Evolutionary conservation across 2,797 vertebrate species (phyloP), one percentile per base, ranked within the genome.

Genomic region (Macroramphosus scolopax): DNA sequence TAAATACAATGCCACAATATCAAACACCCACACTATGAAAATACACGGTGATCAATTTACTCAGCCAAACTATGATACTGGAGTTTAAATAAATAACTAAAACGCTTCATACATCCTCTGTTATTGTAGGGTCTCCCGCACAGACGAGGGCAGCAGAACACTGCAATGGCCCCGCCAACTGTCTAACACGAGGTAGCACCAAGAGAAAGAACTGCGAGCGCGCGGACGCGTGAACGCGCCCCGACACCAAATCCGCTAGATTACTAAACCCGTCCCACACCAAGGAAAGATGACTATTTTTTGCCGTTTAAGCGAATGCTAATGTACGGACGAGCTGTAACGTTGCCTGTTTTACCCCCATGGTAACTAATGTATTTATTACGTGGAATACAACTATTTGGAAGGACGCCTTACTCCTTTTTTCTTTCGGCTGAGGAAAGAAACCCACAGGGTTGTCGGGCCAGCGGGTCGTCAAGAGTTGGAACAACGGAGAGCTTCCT

Each of bases 181-280:
- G 36, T 55, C 70, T 51, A 24, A 28, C 78, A 69, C 68, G 67
- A 62, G 67, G 74, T 11, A 14, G 30, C 8, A 15, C 9, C 11
- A 25, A 55, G 49, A 65, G 68, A 82, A 80, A 78, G 66, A 70
- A 61, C 28, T 22, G 30, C 52, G 1, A 43, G 8, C 35, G 63
- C 74, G 76, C 75, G 68, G 73, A 12, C 15, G 12, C 63, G 50
- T 38, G 78, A 29, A 43, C 63, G 82, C 63, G 78, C 80, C 20
- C 3, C 4, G 67, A 78, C 63, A 66, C 71, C 63, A 85, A 88
- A 90, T 89, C 89, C 85, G 83, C 84, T 86, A 85, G 80, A 83
- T 72, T 66, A 77, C 46, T 63, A 57, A 73, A 82, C 34, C 64
- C 48, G 55, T 68, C 58, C 70, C 51, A 42, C 59, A 53, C 29